Percentiles rank a stretch among this genome's conserved stretches.
Conservation (phyloP, 2,888 invertebrate genomes). For the Dascillus cervinus region DNA sequence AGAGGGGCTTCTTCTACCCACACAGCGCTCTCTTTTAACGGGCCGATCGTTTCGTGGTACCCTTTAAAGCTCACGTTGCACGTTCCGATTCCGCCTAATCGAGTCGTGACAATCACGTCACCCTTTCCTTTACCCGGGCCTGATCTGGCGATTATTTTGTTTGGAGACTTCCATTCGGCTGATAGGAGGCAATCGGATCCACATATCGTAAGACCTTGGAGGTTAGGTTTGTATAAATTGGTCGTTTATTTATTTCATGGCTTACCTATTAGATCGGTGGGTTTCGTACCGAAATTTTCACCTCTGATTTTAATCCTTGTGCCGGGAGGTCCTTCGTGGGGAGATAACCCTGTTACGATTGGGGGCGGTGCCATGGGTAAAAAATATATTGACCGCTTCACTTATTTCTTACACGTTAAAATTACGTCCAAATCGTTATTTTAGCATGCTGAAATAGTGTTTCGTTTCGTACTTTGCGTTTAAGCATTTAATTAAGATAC, state of each 20-base stretch:
- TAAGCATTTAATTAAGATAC: too few relatives aligned
- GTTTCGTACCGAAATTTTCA: constrained; percentile 84
- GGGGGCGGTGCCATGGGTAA: constrained; percentile 68
- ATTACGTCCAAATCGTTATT: too few relatives aligned
- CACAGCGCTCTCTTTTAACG: constrained; percentile 94
- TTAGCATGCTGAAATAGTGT: too few relatives aligned
- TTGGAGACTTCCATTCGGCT: constrained; percentile 96
- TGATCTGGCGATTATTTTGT: constrained; percentile 93
- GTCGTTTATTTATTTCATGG: constrained; percentile 1
- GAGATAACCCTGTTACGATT: constrained; percentile 93
- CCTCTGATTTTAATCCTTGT: constrained; percentile 92
- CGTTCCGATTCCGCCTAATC: constrained; percentile 77
- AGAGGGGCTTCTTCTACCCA: constrained; percentile 96
- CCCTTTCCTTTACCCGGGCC: constrained; percentile 88
- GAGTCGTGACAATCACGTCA: constrained; percentile 84
- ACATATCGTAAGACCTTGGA: constrained; percentile 85
- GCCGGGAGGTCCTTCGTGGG: constrained; percentile 97
- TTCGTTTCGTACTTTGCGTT: too few relatives aligned
- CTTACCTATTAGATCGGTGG: constrained; percentile 78
- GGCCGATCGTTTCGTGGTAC: constrained; percentile 81
- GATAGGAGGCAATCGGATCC: constrained; percentile 91
- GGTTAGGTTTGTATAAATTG: too few relatives aligned
- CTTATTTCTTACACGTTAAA: too few relatives aligned
- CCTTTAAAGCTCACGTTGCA: constrained; percentile 86
- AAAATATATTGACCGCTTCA: too few relatives aligned